Percentiles rank a stretch among this genome's conserved stretches.
Conservation (phyloP, 2,888 invertebrate genomes). For the Sussaba pulchella region DNA sequence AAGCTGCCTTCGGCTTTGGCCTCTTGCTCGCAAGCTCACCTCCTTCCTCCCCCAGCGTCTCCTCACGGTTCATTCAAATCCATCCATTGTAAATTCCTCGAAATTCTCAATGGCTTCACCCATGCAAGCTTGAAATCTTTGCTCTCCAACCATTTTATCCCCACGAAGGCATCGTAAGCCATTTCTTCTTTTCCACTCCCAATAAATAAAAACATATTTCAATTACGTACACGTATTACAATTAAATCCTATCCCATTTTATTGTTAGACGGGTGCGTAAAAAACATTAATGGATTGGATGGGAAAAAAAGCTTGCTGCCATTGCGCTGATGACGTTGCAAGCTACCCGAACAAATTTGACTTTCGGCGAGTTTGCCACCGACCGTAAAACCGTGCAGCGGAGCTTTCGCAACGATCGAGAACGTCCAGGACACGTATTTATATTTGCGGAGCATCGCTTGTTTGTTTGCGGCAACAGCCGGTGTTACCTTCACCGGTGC, state of each 20-base stretch:
- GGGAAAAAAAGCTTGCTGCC: not conserved
- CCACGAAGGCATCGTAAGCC: too few species aligned
- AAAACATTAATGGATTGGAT: not conserved
- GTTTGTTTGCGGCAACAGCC: constrained; percentile 45
- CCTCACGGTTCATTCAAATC: not conserved
- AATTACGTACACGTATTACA: too few species aligned
- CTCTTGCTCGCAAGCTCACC: not conserved
- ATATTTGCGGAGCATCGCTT: constrained; percentile 48
- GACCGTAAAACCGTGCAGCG: constrained; percentile 11
- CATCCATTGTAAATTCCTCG: not conserved
- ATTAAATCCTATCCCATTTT: not conserved
- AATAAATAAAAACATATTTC: too few species aligned
- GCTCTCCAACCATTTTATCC: too few species aligned
- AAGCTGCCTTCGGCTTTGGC: not conserved
- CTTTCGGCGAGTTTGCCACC: constrained; percentile 8
- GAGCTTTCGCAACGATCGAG: constrained; percentile 4
- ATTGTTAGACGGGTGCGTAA: not conserved
- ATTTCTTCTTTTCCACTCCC: too few species aligned
- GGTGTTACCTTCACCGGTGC: constrained; percentile 3
- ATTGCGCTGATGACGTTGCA: not conserved
- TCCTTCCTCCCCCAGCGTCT: not conserved
- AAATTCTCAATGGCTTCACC: not conserved
- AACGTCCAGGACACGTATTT: constrained; percentile 21
- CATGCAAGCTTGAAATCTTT: too few species aligned
- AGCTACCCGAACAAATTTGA: not conserved